Percentiles rank a stretch among this genome's conserved stretches.
Evolutionary conservation across 2,113 vertebrate genomes (phyloP).

Genomic region (Prionailurus viverrinus): DNA sequence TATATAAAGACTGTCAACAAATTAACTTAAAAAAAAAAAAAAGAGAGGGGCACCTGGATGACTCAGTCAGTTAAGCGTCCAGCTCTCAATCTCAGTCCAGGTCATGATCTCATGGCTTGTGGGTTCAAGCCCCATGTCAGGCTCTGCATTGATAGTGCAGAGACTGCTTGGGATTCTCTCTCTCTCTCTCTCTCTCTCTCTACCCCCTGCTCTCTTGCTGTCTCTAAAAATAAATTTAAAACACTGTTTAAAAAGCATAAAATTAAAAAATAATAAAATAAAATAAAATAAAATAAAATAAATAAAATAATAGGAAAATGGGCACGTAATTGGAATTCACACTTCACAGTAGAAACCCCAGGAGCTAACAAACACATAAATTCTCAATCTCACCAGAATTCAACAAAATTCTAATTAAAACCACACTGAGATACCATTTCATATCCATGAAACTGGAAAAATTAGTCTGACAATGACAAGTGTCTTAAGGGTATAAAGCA

Average conservation of each 20-base stretch:
- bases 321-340: neutral
- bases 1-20: neutral
- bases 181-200: too few relatives aligned
- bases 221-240: too few relatives aligned
- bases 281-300: neutral
- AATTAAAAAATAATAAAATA: too few relatives aligned
- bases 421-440: neutral
- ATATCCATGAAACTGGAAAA: neutral
- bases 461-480: neutral
- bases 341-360: neutral
- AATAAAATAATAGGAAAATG: neutral
- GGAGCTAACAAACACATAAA: neutral
- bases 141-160: too few relatives aligned
- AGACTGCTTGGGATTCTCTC: too few relatives aligned
- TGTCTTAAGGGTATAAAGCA: neutral
- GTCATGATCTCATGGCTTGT: too few relatives aligned
- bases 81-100: too few relatives aligned
- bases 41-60: neutral
- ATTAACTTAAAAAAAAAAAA: neutral
- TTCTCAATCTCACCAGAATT: neutral
- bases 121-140: too few relatives aligned
- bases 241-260: neutral
- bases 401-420: conserved; percentile 24
- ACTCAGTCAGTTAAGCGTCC: too few relatives aligned
- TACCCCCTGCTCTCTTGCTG: too few relatives aligned